These are phyloP conservation scores for Sebastes steindachneri DNA, from an alignment of 2,797 vertebrate species.

Conservation along the genomic window DNA sequence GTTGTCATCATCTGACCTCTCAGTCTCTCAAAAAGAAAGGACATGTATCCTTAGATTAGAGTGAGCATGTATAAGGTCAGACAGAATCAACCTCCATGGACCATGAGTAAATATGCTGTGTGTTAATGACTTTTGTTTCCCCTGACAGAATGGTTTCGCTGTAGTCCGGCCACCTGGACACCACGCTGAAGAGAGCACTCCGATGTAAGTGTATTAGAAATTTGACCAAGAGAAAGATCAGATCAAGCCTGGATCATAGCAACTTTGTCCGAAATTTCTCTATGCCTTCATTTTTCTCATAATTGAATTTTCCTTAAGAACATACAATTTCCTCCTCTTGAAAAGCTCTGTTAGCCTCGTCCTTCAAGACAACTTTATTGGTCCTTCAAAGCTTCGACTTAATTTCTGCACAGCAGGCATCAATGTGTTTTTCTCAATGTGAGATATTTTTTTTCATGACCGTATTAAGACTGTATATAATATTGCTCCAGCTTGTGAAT, in stretches of 20 bases:
- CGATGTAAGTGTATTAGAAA: constrained; percentile 89
- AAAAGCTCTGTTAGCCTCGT: background rate
- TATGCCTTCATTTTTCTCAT: background rate
- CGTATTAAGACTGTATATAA: too few species aligned
- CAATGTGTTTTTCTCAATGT: background rate
- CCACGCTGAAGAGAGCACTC: constrained; percentile 96
- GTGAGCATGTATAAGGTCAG: background rate
- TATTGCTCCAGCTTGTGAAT: background rate
- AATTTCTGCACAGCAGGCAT: background rate
- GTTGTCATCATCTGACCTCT: background rate
- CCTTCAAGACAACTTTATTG: background rate
- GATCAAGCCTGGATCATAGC: background rate
- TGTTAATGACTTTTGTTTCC: constrained; percentile 13
- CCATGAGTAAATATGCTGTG: background rate
- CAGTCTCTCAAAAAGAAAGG: background rate
- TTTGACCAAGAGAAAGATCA: background rate
- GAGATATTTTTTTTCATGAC: background rate
- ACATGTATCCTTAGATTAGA: background rate
- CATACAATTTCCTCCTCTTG: too few species aligned
- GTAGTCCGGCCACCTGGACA: constrained; percentile 96
- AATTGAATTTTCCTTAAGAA: too few species aligned
- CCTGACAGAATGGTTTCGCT: constrained; percentile 92
- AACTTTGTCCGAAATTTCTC: background rate
- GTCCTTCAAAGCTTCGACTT: background rate
- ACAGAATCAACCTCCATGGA: background rate